A percentile compares a stretch with the other conserved stretches of the same genome.
These are phyloP conservation scores for Drosophila lutescens DNA, from an alignment of 2,888 invertebrate species.

Conservation along the genomic window DNA sequence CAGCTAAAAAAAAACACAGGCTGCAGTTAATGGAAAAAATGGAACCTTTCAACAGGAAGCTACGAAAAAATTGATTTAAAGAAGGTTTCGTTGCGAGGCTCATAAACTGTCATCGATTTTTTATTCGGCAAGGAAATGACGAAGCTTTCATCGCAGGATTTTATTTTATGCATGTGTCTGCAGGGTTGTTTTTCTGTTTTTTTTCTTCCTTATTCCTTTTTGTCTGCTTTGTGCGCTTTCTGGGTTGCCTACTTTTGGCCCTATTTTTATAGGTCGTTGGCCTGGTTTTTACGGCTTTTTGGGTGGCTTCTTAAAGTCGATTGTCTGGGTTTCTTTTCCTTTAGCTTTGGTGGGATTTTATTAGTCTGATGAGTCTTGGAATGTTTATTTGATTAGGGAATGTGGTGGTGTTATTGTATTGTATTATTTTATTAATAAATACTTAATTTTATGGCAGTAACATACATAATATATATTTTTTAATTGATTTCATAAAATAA, in stretches of 20 bases:
- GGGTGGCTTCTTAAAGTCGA: constrained; percentile 12
- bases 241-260: constrained; percentile 58
- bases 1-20: constrained; percentile 8
- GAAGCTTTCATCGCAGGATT: constrained; percentile 31
- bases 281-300: constrained; percentile 49
- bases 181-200: constrained; percentile 1
- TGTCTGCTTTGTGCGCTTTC: constrained; percentile 2
- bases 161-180: constrained; percentile 20
- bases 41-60: constrained; percentile 30
- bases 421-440: neutral
- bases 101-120: constrained; percentile 55
- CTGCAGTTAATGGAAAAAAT: constrained; percentile 23
- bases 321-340: neutral
- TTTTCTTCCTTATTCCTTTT: too few species aligned
- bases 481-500: too few species aligned
- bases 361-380: too few species aligned
- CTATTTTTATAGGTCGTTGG: constrained; percentile 65
- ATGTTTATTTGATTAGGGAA: neutral
- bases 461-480: neutral
- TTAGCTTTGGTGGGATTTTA: neutral
- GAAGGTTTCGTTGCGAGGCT: constrained; percentile 24
- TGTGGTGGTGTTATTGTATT: neutral
- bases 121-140: constrained; percentile 30
- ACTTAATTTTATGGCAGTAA: neutral
- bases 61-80: constrained; percentile 52